phyloP scores from a whole-genome alignment of 2,113 vertebrate genomes.

The Apodemus speciosus region DNA sequence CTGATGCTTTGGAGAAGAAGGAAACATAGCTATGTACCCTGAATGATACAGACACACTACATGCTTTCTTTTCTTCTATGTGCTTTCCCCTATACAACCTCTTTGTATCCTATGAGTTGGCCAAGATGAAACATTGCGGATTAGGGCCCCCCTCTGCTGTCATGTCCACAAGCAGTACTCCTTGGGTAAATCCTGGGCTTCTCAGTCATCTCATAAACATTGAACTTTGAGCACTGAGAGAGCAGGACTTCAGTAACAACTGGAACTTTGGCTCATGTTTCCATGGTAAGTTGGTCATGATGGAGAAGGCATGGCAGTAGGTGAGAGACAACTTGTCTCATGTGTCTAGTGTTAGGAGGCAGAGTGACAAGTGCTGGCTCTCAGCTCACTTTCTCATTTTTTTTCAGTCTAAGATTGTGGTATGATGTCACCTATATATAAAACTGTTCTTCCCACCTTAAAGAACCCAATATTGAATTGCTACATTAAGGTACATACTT shows the following conservation, averaged over 20 bases:
- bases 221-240: not conserved
- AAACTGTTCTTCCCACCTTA: not conserved
- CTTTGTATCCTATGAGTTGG: not conserved
- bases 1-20: too few relatives aligned
- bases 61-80: not conserved
- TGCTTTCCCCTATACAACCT: not conserved
- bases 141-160: not conserved
- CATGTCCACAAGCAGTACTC: not conserved
- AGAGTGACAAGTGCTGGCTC: too few relatives aligned
- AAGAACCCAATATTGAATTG: not conserved
- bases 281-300: too few relatives aligned
- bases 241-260: not conserved
- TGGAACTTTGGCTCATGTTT: not conserved
- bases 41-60: not conserved
- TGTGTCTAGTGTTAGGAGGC: too few relatives aligned
- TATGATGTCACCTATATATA: not conserved
- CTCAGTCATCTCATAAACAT: too few relatives aligned
- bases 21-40: not conserved
- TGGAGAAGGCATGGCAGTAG: fast-evolving
- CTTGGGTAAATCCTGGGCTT: not conserved
- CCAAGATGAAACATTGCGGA: not conserved
- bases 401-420: not conserved
- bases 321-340: not conserved
- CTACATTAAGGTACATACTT: not conserved
- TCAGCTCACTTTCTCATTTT: not conserved